These are phyloP conservation scores for Antennarius striatus DNA, from an alignment of 2,113 vertebrate species.

Conservation along the genomic window DNA sequence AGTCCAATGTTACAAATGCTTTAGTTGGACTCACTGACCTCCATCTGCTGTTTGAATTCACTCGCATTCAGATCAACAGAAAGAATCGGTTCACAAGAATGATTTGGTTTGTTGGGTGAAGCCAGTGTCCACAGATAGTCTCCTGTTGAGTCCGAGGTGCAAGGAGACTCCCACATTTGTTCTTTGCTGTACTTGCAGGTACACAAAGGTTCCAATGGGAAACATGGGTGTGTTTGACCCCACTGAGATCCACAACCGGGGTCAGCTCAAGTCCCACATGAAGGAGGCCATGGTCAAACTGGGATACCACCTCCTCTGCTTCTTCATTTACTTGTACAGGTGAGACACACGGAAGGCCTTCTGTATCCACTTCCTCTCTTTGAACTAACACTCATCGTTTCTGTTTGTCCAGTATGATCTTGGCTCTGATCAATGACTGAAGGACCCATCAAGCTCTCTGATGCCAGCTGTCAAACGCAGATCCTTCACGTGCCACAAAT, in stretches of 20 bases:
- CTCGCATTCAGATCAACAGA: too few species aligned
- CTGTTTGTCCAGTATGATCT: constrained; percentile 89
- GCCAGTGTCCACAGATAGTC: too few species aligned
- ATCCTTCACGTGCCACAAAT: not conserved
- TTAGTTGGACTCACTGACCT: too few species aligned
- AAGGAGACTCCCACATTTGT: not conserved
- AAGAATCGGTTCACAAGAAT: too few species aligned
- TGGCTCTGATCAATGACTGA: constrained; percentile 98
- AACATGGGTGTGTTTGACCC: constrained; percentile 99
- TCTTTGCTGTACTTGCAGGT: constrained; percentile 73
- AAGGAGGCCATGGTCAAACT: constrained; percentile 99
- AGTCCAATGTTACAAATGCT: too few species aligned
- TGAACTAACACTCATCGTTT: constrained; percentile 31
- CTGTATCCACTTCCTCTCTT: too few species aligned
- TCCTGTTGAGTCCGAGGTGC: not conserved
- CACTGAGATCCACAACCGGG: constrained; percentile 98
- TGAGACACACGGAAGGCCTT: constrained; percentile 56
- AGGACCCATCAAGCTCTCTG: not conserved
- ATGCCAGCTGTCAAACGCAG: constrained; percentile 45
- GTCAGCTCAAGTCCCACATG: constrained; percentile 97
- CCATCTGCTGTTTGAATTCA: too few species aligned
- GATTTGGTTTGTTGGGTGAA: too few species aligned
- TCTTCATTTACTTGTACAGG: constrained; percentile 99
- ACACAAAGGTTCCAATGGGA: constrained; percentile 92
- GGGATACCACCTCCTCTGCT: constrained; percentile 97